Percentiles rank a stretch among this genome's conserved stretches.
phyloP scores from a whole-genome alignment of 2,797 vertebrate species.

The Threskiornis aethiopicus region DNA sequence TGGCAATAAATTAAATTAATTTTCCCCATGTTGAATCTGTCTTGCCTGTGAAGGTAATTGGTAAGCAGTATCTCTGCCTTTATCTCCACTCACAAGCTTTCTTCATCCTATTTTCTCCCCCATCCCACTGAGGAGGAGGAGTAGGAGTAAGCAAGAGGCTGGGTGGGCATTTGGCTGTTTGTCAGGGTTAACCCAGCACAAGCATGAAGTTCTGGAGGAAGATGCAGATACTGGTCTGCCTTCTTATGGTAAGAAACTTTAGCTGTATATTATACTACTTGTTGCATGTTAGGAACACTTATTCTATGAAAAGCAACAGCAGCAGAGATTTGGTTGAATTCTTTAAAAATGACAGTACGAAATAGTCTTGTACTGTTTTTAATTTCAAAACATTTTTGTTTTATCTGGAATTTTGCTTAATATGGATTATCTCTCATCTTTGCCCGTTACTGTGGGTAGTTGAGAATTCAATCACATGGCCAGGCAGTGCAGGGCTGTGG shows the following conservation, averaged over 20 bases:
- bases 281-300: neutral
- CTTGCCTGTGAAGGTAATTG: neutral
- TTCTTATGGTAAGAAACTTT: neutral
- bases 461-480: neutral
- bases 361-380: neutral
- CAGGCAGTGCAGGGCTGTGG: neutral
- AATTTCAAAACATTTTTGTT: neutral
- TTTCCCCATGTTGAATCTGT: neutral
- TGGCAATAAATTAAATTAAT: neutral
- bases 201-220: neutral
- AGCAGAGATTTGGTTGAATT: neutral
- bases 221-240: neutral
- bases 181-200: neutral
- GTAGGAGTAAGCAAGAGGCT: neutral
- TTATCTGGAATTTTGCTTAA: neutral
- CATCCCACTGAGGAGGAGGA: neutral
- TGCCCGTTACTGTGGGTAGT: neutral
- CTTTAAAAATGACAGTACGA: neutral
- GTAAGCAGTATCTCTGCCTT: neutral
- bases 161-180: neutral
- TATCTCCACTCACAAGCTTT: neutral
- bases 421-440: neutral
- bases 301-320: neutral
- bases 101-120: neutral
- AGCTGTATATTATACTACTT: neutral